Base-by-base conservation (phyloP, 2,888 invertebrate genomes). In the Boloria selene region DNA sequence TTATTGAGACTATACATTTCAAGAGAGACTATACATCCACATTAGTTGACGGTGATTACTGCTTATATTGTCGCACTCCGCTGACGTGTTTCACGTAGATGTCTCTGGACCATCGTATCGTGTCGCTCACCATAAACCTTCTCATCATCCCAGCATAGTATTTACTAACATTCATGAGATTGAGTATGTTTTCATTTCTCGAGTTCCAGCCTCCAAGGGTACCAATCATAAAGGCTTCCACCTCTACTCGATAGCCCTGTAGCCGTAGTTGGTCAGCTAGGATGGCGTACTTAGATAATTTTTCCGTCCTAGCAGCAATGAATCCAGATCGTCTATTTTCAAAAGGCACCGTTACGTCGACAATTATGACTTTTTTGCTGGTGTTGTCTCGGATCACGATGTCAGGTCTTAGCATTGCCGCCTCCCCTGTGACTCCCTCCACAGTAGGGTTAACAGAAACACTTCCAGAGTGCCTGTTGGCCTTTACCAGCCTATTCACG, bases 61-160 rank as follows among this genome's bases (percentile, higher is more conserved):
- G 31, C 31, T 38, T 7, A 55, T 59, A 64, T 51, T 64, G 56
- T 56, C 64, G 47, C n/a, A 47, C 6, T n/a, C 38, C 56, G 14
- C 38, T 56, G 13, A 56, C 56, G 42, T 56, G 56, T 18, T 61
- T 31, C 18, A 45, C 55, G 14, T 55, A 63, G 6, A 64, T 56
- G 50, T 58, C 52, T 16, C 50, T 26, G 18, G 52, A 64, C 54
- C 54, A 62, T 14, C 61, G 16, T 22, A 54, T 54, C 1, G 31
- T 54, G 61, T 62, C 61, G 3, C 47, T 44, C 22, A 62, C 54
- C 62, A 62, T 62, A 42, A 62, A 50, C n/a, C 45, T 16, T 31
- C 62, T 18, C 54, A 62, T 62, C 54, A 62, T 53, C 22, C 17
- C 22, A 6, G 53, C 53, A 17, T 62, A 62, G 22, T 16, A 17